A percentile compares a stretch with the other conserved stretches of the same genome.
These are phyloP conservation scores for Hoplias malabaricus DNA, from an alignment of 2,113 vertebrate species.

Conservation along the genomic window DNA sequence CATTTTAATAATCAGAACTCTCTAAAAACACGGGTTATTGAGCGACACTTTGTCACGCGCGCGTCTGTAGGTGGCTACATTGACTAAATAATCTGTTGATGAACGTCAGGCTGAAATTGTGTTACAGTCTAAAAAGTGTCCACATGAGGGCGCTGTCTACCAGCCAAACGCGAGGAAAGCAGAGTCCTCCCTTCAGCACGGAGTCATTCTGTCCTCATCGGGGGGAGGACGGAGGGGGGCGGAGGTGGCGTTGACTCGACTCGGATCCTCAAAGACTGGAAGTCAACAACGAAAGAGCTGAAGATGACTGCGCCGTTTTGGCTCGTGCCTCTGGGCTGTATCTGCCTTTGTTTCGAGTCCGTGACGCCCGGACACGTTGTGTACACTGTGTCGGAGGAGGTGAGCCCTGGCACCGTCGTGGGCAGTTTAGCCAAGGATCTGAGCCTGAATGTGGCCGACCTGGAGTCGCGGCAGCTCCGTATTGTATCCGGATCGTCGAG, in stretches of 20 bases:
- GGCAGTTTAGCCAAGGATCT: constrained; percentile 75
- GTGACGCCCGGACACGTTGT: constrained; percentile 58
- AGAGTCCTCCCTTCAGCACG: background rate
- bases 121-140: background rate
- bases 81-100: too few relatives aligned
- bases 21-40: too few relatives aligned
- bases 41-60: too few relatives aligned
- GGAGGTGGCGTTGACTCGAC: background rate
- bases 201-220: too few relatives aligned
- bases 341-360: constrained; percentile 22
- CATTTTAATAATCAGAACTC: too few relatives aligned
- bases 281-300: background rate
- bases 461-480: constrained; percentile 68
- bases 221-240: too few relatives aligned
- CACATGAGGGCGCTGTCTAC: constrained; percentile 34
- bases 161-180: background rate
- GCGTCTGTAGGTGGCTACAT: too few relatives aligned
- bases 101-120: too few relatives aligned
- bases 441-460: constrained; percentile 61
- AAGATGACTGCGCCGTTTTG: constrained; percentile 16
- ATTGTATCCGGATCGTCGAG: constrained; percentile 62
- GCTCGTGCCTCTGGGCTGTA: constrained; percentile 12
- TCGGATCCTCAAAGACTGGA: background rate
- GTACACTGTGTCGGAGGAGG: constrained; percentile 71
- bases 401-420: constrained; percentile 66